phyloP scores from a whole-genome alignment of 2,888 invertebrate genomes.

The Pasiphila rectangulata region DNA sequence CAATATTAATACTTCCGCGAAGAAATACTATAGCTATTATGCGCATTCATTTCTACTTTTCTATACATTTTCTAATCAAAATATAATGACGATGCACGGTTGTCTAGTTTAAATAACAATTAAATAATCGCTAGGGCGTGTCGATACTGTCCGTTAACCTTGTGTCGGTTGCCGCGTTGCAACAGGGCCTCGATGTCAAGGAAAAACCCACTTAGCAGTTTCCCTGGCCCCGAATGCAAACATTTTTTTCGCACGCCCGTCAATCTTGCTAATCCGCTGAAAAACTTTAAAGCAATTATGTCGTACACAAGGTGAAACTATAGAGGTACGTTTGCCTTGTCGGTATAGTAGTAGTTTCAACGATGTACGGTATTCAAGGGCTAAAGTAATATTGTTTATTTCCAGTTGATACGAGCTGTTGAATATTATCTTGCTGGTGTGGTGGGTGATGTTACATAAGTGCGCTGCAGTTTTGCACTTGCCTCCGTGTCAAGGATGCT shows the following conservation, averaged over 20 bases:
- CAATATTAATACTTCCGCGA: conserved; percentile 45
- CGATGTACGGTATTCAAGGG: conserved; percentile 13
- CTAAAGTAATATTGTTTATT: conserved; percentile 5
- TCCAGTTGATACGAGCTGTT: conserved; percentile 47
- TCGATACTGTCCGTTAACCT: conserved; percentile 63
- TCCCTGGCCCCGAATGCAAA: conserved; percentile 70
- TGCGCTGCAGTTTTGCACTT: conserved; percentile 38
- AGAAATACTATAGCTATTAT: too few relatives aligned
- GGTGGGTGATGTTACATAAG: conserved; percentile 65
- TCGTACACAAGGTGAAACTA: conserved; percentile 25
- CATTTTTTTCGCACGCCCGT: conserved; percentile 48
- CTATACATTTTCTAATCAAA: conserved; percentile 42
- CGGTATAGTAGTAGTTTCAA: conserved; percentile 13
- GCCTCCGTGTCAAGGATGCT: conserved; percentile 70
- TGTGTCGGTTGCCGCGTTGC: conserved; percentile 75
- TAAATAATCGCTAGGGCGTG: conserved; percentile 79
- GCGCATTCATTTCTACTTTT: too few relatives aligned
- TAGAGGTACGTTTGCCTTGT: conserved; percentile 16
- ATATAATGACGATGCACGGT: conserved; percentile 51
- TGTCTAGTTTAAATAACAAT: conserved; percentile 74
- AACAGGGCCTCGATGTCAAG: conserved; percentile 78
- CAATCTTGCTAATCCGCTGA: conserved; percentile 32
- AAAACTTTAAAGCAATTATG: conserved; percentile 22
- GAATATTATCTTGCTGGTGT: conserved; percentile 50
- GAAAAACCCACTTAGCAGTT: conserved; percentile 77